Base-by-base conservation (phyloP, 92 coral and sea anemone genomes). In the Actinernus sp. region DNA sequence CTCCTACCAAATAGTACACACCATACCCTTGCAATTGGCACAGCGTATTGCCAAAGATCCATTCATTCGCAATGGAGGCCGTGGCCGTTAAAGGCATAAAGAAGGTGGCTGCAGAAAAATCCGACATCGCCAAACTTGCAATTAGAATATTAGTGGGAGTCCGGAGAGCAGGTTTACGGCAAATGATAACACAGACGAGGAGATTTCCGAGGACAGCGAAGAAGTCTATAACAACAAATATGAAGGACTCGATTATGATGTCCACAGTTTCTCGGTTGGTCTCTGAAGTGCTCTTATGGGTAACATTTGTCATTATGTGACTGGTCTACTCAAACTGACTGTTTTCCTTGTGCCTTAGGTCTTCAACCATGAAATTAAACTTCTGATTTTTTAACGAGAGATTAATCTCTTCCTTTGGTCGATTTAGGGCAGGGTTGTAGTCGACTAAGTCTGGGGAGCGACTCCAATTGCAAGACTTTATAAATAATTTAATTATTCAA, bases 21-120 rank as follows among this genome's bases (percentile, higher is more conserved):
- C 44, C 65, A 17, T 73, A 82, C 11, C 88, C 88, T 29, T 82
- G 83, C 9, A 74, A 50, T 14, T 49, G 51, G 37, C 88, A 82
- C 20, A 59, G 63, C 0, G 27, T 11, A 5, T 39, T n/a, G 13
- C 66, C 68, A 58, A 65, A 56, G 21, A 21, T 26, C 55, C 81
- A 82, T 10, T 5, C 16, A 1, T 83, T 78, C 6, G 27, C 64
- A 4, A 51, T 45, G n/a, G 74, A 67, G 2, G 63, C 61, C 4
- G 4, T 66, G 11, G 68, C 83, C 13, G 88, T 41, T 10, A 82
- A 63, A 16, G 83, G 83, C 67, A 82, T 82, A 43, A 76, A 57
- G 39, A 58, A 70, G 19, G 72, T 46, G 0, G 88, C 49, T 59
- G 60, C 67, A 0, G 67, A 33, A 28, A 82, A 74, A n/a, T 82